A percentile compares a stretch with the other conserved stretches of the same genome.
phyloP scores from a whole-genome alignment of 2,888 invertebrate species.

The Harmothoe impar region DNA sequence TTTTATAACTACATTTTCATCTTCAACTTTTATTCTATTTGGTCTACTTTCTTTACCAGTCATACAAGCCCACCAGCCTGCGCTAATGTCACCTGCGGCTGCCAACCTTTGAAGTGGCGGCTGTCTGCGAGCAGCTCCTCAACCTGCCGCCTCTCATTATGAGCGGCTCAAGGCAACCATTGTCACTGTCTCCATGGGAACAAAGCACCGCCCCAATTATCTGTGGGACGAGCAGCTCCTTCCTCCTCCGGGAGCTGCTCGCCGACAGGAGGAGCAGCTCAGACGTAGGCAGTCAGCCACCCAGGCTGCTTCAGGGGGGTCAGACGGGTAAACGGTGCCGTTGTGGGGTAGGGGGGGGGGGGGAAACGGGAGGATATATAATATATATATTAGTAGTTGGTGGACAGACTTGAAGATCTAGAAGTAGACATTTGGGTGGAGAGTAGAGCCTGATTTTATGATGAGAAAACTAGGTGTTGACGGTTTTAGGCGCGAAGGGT shows the following conservation, averaged over 20 bases:
- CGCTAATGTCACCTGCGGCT: slow-evolving; percentile 51
- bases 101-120: background rate
- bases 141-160: background rate
- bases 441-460: no score
- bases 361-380: background rate
- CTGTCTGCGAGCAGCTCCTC: background rate
- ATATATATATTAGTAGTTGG: background rate
- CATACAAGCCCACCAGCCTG: no score
- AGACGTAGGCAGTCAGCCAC: background rate
- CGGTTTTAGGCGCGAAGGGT: no score
- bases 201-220: slow-evolving; percentile 30
- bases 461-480: no score
- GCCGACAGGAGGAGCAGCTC: no score
- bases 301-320: background rate
- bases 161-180: background rate
- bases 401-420: background rate
- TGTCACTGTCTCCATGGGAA: slow-evolving; percentile 11
- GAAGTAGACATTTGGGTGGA: background rate
- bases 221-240: no score
- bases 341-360: background rate
- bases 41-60: no score
- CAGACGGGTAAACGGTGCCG: background rate
- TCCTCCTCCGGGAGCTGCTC: no score
- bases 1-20: no score
- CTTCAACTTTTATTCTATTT: no score